Evolutionary conservation across 1,140 invertebrate species (phyloP).

Genomic region (Hermatobates lingyangjiaoensis): DNA sequence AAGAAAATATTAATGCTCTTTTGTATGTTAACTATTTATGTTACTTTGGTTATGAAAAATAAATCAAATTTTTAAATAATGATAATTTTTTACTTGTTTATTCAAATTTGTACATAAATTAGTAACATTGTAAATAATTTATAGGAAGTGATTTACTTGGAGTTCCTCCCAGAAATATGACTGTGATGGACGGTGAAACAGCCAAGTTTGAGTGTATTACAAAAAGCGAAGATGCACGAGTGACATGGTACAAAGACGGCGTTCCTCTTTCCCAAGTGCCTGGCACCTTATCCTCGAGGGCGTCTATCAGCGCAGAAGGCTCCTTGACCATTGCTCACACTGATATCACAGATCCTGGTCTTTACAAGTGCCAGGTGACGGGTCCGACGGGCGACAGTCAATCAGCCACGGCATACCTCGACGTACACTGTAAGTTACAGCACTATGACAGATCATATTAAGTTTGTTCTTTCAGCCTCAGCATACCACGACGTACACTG

Average conservation of each 20-base stretch:
- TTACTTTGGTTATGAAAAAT: no score
- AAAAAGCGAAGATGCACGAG: conserved; percentile 38
- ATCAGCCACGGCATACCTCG: conserved; percentile 70
- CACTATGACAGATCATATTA: no score
- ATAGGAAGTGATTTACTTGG: conserved; percentile 67
- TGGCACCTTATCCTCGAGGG: conserved; percentile 26
- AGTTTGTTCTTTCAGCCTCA: no score
- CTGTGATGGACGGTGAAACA: conserved; percentile 63
- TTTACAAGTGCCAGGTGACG: conserved; percentile 72
- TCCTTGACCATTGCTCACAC: conserved; percentile 55
- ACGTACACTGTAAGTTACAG: conserved; percentile 96
- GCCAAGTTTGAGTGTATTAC: conserved; percentile 64
- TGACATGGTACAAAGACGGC: conserved; percentile 49
- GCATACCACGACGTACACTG: no score
- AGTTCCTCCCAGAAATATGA: conserved; percentile 71
- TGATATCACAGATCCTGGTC: conserved; percentile 62
- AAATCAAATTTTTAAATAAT: no score
- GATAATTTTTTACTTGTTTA: no score
- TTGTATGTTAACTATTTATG: no score
- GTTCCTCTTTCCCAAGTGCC: conserved; percentile 34
- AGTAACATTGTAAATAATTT: no score
- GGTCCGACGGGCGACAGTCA: conserved; percentile 62
- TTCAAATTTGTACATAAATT: no score
- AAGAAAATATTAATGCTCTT: no score
- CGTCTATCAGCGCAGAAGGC: conserved; percentile 41